These are phyloP conservation scores for Acrobasis suavella DNA, from an alignment of 2,888 invertebrate genomes.

Conservation along the genomic window DNA sequence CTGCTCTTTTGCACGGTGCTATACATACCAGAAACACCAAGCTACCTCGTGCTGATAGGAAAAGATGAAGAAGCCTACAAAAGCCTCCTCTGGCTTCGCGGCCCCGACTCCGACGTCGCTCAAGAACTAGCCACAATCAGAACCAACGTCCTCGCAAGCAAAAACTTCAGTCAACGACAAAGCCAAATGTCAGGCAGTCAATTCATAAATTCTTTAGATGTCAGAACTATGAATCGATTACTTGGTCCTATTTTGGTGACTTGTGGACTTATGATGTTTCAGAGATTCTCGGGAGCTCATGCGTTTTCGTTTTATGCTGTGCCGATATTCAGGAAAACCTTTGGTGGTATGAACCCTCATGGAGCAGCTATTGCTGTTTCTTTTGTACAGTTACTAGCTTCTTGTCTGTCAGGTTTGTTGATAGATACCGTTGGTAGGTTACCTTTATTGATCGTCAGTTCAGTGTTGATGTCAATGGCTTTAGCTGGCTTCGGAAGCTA, in stretches of 20 bases:
- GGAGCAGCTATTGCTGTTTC: slow-evolving; percentile 93
- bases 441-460: slow-evolving; percentile 91
- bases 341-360: slow-evolving; percentile 91
- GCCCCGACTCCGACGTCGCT: slow-evolving; percentile 89
- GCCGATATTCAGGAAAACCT: slow-evolving; percentile 92
- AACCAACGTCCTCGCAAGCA: slow-evolving; percentile 84
- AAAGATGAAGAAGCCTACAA: slow-evolving; percentile 85
- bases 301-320: slow-evolving; percentile 94
- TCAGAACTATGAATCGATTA: slow-evolving; percentile 72
- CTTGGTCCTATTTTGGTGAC: slow-evolving; percentile 91
- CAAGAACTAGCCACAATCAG: slow-evolving; percentile 88
- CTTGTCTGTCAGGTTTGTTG: slow-evolving; percentile 89
- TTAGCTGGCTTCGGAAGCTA: slow-evolving; percentile 92
- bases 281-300: slow-evolving; percentile 91
- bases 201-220: slow-evolving; percentile 67
- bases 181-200: slow-evolving; percentile 72
- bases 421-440: slow-evolving; percentile 94
- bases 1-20: slow-evolving; percentile 89
- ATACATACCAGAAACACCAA: slow-evolving; percentile 94
- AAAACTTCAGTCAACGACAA: slow-evolving; percentile 75
- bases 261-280: slow-evolving; percentile 94
- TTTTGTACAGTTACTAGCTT: slow-evolving; percentile 92
- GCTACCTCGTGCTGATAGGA: slow-evolving; percentile 89
- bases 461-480: slow-evolving; percentile 92
- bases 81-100: slow-evolving; percentile 91